Conservation (phyloP, 2,797 vertebrate genomes). For the Cossypha polioptera region DNA sequence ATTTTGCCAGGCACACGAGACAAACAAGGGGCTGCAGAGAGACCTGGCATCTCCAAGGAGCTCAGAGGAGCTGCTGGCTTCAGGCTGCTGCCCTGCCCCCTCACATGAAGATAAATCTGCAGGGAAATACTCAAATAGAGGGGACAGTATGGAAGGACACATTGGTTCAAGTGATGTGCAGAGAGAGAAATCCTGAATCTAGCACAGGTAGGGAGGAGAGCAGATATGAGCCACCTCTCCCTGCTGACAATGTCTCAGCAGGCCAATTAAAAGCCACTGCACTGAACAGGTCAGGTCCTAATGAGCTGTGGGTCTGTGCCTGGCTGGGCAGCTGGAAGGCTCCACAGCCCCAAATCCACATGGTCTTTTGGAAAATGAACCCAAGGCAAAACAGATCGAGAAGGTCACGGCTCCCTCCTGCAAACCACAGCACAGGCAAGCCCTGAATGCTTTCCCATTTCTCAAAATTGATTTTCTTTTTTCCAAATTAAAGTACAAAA, state of each 20-base stretch:
- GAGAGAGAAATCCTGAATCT: neutral
- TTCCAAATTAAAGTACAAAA: neutral
- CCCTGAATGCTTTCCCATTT: neutral
- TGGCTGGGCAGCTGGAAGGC: neutral
- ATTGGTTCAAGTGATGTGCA: neutral
- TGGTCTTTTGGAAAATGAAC: neutral
- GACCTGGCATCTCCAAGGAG: neutral
- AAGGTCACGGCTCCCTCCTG: neutral
- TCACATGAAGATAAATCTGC: neutral
- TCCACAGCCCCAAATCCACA: neutral
- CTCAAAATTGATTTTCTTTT: neutral
- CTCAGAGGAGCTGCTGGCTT: neutral
- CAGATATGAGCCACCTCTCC: neutral
- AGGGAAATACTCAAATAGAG: neutral
- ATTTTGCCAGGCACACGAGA: neutral
- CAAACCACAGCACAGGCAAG: neutral
- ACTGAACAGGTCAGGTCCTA: neutral
- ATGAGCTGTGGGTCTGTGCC: neutral
- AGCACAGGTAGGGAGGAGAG: neutral
- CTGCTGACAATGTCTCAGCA: neutral
- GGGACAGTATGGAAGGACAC: rapidly evolving
- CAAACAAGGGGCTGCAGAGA: neutral
- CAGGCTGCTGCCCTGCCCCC: neutral
- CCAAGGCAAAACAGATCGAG: neutral
- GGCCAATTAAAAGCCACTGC: neutral